phyloP scores from a whole-genome alignment of 1,140 invertebrate species.

The Papilio polyxenes region DNA sequence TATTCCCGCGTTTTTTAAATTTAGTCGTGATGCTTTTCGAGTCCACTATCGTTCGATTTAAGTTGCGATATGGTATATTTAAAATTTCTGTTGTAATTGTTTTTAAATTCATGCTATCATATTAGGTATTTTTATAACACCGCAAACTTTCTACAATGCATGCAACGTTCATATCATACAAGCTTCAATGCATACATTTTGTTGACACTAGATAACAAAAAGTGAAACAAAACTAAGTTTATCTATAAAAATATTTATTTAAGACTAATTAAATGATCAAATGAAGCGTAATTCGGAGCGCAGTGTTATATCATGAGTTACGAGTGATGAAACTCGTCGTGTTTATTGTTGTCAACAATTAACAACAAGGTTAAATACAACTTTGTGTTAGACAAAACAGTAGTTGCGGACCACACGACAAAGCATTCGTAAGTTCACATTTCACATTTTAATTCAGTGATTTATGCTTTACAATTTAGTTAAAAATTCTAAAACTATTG shows the following conservation, averaged over 20 bases:
- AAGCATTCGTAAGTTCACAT: not conserved
- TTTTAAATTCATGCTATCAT: not conserved
- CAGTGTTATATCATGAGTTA: conserved; percentile 6
- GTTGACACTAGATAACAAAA: conserved; percentile 26
- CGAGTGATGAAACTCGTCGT: not conserved
- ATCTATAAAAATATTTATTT: conserved; percentile 17
- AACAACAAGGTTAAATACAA: not conserved
- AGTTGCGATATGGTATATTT: too few relatives aligned
- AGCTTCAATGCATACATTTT: not conserved
- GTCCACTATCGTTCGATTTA: too few relatives aligned
- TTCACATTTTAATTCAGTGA: not conserved
- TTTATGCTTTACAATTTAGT: not conserved
- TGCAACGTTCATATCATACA: not conserved
- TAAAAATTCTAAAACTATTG: not conserved
- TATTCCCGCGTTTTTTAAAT: not conserved
- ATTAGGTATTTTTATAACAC: conserved; percentile 11
- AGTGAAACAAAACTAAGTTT: conserved; percentile 11
- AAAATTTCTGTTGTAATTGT: too few relatives aligned
- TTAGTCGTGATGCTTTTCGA: too few relatives aligned
- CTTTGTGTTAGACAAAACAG: too few relatives aligned
- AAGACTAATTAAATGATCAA: not conserved
- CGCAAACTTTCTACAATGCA: not conserved
- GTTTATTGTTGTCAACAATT: not conserved
- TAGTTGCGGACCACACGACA: not conserved
- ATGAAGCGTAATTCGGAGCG: conserved; percentile 1